Percentiles rank a stretch among this genome's conserved stretches.
Conservation (phyloP, 2,113 vertebrate genomes). For the Hippocampus guttulatus region DNA sequence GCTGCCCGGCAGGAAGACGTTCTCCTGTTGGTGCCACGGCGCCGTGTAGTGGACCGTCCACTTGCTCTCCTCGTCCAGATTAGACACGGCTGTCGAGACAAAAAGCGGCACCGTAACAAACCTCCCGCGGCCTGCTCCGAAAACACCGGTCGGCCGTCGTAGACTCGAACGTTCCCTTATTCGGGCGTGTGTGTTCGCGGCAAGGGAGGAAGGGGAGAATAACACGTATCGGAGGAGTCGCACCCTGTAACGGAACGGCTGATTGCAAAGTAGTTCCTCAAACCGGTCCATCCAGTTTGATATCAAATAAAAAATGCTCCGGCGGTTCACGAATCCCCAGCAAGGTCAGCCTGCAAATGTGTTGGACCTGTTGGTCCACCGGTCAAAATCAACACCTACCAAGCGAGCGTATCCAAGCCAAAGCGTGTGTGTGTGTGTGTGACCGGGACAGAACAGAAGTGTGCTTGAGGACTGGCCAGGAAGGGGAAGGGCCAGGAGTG, state of each 20-base stretch:
- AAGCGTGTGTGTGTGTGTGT: conserved; percentile 18
- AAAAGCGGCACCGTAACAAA: conserved; percentile 1
- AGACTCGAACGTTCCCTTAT: neutral
- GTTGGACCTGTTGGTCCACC: too few species aligned
- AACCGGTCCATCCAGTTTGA: neutral
- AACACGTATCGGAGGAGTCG: conserved; percentile 49
- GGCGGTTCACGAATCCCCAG: too few species aligned
- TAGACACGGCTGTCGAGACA: conserved; percentile 85
- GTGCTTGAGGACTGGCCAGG: conserved; percentile 15
- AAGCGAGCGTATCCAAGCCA: conserved; percentile 60
- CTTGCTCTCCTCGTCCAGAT: conserved; percentile 93
- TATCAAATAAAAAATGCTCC: neutral
- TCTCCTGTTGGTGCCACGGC: conserved; percentile 96
- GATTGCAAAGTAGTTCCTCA: neutral
- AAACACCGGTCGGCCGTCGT: too few species aligned
- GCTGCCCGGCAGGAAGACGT: conserved; percentile 87
- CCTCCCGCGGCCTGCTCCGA: too few species aligned
- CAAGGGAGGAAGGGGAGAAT: conserved; percentile 25
- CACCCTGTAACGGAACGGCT: neutral
- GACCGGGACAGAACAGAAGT: conserved; percentile 22
- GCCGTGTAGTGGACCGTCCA: conserved; percentile 96
- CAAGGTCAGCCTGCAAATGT: too few species aligned
- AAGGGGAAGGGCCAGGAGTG: conserved; percentile 33
- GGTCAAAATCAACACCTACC: conserved; percentile 41
- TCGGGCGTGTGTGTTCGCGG: conserved; percentile 16